Evolutionary conservation across 2,888 invertebrate genomes (phyloP).

Genomic region (Galerucella calmariensis): DNA sequence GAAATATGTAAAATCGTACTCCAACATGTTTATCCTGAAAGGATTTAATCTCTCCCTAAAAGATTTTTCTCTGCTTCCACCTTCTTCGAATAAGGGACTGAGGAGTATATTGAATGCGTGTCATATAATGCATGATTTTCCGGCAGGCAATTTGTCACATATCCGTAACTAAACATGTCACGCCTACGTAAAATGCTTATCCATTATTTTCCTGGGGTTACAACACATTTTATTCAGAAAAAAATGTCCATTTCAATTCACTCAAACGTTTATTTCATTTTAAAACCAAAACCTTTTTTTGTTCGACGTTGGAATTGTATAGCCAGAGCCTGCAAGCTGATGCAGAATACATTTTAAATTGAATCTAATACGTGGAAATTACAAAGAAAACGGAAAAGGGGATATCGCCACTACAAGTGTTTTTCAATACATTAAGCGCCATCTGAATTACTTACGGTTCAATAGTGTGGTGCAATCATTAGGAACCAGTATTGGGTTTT

Average conservation of each 20-base stretch:
- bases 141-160: background rate
- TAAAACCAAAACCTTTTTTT: background rate
- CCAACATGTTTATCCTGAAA: background rate
- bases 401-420: background rate
- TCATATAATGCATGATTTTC: background rate
- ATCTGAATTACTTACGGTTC: background rate
- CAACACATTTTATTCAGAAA: too few relatives aligned
- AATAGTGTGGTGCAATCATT: conserved; percentile 20
- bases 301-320: background rate
- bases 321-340: background rate
- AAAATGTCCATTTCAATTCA: background rate
- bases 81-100: background rate
- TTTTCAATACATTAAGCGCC: background rate
- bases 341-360: background rate
- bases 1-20: background rate
- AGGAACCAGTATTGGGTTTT: conserved; percentile 31
- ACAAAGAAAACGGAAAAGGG: background rate
- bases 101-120: background rate
- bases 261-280: background rate
- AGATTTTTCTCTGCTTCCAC: background rate
- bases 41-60: background rate
- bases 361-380: background rate
- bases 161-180: background rate
- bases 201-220: background rate
- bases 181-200: background rate